Percentiles rank a stretch among this genome's conserved stretches.
phyloP scores from a whole-genome alignment of 2,113 vertebrate genomes.

The Gasterosteus nipponicus region DNA sequence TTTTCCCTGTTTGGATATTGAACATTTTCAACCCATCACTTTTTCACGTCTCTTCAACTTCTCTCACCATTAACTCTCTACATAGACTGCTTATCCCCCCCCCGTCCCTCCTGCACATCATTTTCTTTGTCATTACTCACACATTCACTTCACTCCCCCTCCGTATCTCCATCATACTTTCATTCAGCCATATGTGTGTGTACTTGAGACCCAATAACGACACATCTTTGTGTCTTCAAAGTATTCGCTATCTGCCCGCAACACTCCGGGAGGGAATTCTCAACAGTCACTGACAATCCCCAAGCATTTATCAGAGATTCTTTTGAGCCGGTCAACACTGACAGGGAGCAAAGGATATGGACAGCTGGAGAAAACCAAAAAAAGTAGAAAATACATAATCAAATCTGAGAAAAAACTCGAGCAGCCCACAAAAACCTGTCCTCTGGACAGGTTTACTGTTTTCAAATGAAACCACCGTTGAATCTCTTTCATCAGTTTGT shows the following conservation, averaged over 20 bases:
- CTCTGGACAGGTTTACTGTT: constrained; percentile 40
- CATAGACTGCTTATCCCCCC: constrained; percentile 1
- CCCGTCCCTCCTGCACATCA: background rate
- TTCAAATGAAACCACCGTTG: constrained; percentile 4
- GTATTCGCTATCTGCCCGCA: constrained; percentile 25
- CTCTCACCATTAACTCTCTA: constrained; percentile 6
- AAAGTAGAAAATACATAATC: constrained; percentile 19
- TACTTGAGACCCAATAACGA: constrained; percentile 40
- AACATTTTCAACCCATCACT: constrained; percentile 11
- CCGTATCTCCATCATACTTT: constrained; percentile 13
- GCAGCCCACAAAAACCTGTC: constrained; percentile 13
- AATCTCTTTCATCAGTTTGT: constrained; percentile 14
- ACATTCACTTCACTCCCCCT: constrained; percentile 5
- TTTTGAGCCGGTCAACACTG: constrained; percentile 23
- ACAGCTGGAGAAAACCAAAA: constrained; percentile 33
- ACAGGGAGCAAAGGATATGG: constrained; percentile 17
- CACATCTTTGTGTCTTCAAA: constrained; percentile 41
- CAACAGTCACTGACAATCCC: constrained; percentile 43
- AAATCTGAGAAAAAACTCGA: constrained; percentile 22
- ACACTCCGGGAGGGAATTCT: constrained; percentile 29
- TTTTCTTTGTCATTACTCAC: constrained; percentile 17
- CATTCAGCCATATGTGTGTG: constrained; percentile 52
- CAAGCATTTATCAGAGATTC: constrained; percentile 33
- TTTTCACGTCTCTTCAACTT: constrained; percentile 10
- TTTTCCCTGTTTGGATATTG: background rate